Conservation (phyloP, 2,888 invertebrate genomes). For the Stenotaenia linearis region DNA sequence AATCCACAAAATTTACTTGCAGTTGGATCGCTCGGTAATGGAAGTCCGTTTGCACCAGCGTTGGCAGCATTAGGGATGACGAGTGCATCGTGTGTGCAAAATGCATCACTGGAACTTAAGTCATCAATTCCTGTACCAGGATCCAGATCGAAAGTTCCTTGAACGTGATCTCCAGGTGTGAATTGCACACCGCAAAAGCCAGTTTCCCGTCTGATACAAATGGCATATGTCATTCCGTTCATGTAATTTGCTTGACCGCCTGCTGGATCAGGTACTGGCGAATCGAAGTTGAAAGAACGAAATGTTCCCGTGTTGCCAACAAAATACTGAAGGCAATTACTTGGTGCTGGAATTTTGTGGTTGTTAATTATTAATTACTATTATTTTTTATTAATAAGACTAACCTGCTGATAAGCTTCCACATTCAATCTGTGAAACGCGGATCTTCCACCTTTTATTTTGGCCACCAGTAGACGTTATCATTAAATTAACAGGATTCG, state of each 20-base stretch:
- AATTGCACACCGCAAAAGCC: constrained; percentile 85
- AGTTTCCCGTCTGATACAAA: constrained; percentile 74
- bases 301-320: constrained; percentile 74
- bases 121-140: constrained; percentile 14
- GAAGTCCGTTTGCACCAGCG: constrained; percentile 27
- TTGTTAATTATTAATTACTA: too few relatives aligned
- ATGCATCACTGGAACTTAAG: constrained; percentile 30
- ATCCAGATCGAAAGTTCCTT: constrained; percentile 26
- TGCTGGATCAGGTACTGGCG: constrained; percentile 50
- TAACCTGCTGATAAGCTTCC: constrained; percentile 32
- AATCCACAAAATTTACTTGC: constrained; percentile 38
- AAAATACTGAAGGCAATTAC: constrained; percentile 72
- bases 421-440: constrained; percentile 34
- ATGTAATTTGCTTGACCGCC: constrained; percentile 60
- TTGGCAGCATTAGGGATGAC: constrained; percentile 34
- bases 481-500: constrained; percentile 32
- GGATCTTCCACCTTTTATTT: constrained; percentile 33
- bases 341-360: constrained; percentile 63
- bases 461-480: constrained; percentile 33
- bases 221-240: constrained; percentile 82
- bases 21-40: neutral
- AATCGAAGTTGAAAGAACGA: constrained; percentile 75
- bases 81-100: constrained; percentile 33
- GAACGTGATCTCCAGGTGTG: constrained; percentile 50
- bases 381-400: neutral